Percentiles rank a stretch among this genome's conserved stretches.
These are phyloP conservation scores for Dinomys branickii DNA, from an alignment of 2,113 vertebrate species.

Conservation along the genomic window DNA sequence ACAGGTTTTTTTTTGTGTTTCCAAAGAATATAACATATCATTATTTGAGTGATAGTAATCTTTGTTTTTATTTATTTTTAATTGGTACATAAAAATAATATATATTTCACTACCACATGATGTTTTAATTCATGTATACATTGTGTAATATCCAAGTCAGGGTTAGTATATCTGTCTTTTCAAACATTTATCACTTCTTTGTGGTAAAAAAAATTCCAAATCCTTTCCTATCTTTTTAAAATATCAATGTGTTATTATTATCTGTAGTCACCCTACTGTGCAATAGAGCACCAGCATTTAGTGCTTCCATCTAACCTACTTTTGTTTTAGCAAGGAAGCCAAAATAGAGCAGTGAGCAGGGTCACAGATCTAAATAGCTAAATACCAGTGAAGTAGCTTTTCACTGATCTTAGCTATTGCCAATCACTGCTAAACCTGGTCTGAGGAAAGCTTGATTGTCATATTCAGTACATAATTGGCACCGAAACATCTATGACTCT, in stretches of 20 bases:
- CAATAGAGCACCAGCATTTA: background rate
- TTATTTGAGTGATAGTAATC: background rate
- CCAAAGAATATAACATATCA: background rate
- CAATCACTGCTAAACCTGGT: background rate
- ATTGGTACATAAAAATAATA: background rate
- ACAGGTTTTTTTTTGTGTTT: background rate
- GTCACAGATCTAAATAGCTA: background rate
- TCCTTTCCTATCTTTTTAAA: background rate
- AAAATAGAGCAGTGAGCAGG: background rate
- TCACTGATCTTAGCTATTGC: background rate
- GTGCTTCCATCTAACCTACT: background rate
- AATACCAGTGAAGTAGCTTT: background rate
- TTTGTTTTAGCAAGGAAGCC: conserved; percentile 35
- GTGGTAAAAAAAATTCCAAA: background rate
- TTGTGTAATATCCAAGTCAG: background rate
- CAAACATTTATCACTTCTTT: background rate
- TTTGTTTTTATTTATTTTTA: background rate
- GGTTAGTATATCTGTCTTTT: background rate
- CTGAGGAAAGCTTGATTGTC: conserved; percentile 7
- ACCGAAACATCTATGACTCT: background rate
- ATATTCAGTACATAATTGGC: background rate
- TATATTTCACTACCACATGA: background rate
- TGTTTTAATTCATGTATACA: background rate
- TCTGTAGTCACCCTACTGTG: background rate
- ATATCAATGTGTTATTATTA: too few species aligned